phyloP scores from a whole-genome alignment of 2,888 invertebrate genomes.

The Cacoxenus indagator region DNA sequence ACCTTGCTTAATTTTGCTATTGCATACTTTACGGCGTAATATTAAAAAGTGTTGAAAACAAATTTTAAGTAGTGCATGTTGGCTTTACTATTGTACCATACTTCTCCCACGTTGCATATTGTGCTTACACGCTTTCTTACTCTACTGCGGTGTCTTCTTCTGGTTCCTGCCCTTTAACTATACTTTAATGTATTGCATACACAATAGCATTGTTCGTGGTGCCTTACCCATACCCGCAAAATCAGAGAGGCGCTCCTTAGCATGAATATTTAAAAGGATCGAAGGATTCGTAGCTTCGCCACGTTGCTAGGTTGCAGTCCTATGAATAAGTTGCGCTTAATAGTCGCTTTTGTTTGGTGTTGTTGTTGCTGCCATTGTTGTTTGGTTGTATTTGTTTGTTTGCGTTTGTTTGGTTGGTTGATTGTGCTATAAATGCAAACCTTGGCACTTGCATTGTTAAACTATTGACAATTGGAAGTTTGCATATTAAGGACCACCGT shows the following conservation, averaged over 20 bases:
- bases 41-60: slow-evolving; percentile 10
- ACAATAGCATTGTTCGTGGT: no score
- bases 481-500: neutral
- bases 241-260: neutral
- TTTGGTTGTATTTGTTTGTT: no score
- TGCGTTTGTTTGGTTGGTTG: no score
- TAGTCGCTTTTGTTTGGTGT: neutral
- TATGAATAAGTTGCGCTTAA: neutral
- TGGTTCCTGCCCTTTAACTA: no score
- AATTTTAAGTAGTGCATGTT: no score
- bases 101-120: no score
- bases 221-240: no score
- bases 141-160: no score
- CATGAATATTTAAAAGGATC: slow-evolving; percentile 10
- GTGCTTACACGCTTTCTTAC: no score
- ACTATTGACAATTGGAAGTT: neutral
- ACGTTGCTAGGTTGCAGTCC: neutral
- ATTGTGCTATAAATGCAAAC: neutral
- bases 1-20: neutral
- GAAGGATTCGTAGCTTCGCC: neutral
- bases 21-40: neutral
- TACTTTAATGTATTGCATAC: no score
- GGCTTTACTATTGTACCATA: no score
- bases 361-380: no score
- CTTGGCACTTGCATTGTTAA: neutral